Conservation (phyloP, 2,113 vertebrate genomes). For the Platycercus adscitus region DNA sequence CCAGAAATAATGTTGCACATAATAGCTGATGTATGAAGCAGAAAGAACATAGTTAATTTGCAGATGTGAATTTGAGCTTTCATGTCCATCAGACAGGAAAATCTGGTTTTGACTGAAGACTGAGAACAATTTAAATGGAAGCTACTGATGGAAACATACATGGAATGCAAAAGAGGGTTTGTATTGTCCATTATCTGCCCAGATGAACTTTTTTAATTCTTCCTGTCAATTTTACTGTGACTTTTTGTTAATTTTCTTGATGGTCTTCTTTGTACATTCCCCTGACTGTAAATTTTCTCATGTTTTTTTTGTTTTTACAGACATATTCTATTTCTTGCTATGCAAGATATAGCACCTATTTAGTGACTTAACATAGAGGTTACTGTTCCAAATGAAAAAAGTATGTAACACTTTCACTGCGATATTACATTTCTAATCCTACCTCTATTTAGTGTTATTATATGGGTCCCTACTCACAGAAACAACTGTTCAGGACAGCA, state of each 20-base stretch:
- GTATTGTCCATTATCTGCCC: constrained; percentile 19
- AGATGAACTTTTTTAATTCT: constrained; percentile 18
- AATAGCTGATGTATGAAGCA: constrained; percentile 57
- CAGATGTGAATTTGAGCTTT: constrained; percentile 55
- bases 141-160: background rate
- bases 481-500: background rate
- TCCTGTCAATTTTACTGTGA: background rate
- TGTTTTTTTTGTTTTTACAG: background rate
- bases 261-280: background rate
- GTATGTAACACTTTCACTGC: background rate
- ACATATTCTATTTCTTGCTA: background rate
- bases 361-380: background rate
- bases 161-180: constrained; percentile 11
- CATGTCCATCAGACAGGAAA: constrained; percentile 65
- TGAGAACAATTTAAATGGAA: constrained; percentile 14
- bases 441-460: background rate
- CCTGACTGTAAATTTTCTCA: background rate
- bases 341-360: background rate
- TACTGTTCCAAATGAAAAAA: background rate
- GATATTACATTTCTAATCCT: background rate
- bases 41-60: constrained; percentile 66
- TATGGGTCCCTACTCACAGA: background rate
- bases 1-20: constrained; percentile 45
- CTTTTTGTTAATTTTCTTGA: background rate
- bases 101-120: constrained; percentile 53